These are phyloP conservation scores for Nothobranchius furzeri DNA, from an alignment of 2,113 vertebrate species.

Conservation along the genomic window DNA sequence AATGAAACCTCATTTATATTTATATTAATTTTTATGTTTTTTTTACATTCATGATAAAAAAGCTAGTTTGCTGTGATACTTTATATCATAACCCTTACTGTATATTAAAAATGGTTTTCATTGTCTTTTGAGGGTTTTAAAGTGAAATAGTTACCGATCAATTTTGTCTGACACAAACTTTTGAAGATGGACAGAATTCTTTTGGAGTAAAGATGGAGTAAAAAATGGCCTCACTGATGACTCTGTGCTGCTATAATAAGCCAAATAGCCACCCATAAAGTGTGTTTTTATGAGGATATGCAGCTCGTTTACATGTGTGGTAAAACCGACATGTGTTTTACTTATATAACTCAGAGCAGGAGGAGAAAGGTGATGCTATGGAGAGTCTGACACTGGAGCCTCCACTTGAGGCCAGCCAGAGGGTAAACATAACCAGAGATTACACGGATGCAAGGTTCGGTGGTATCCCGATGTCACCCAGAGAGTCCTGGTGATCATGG, in stretches of 20 bases:
- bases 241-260: conserved; percentile 9
- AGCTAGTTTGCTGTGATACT: too few species aligned
- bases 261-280: conserved; percentile 18
- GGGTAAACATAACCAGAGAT: conserved; percentile 38
- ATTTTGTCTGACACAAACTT: too few species aligned
- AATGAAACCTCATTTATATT: too few species aligned
- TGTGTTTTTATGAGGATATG: neutral
- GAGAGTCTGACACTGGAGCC: conserved; percentile 34
- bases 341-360: conserved; percentile 33
- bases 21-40: too few species aligned
- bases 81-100: too few species aligned
- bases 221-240: neutral
- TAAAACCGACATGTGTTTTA: conserved; percentile 1
- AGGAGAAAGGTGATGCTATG: conserved; percentile 21
- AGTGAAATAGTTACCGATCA: too few species aligned
- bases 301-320: neutral
- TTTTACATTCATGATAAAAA: too few species aligned
- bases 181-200: too few species aligned
- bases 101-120: too few species aligned
- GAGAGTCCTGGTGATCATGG: conserved; percentile 24
- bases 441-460: conserved; percentile 30
- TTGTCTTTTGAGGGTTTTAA: too few species aligned
- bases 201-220: too few species aligned
- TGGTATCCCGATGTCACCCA: conserved; percentile 40
- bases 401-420: conserved; percentile 18